Evolutionary conservation across 1,140 invertebrate species (phyloP), one percentile per base, ranked within the genome.

Genomic region (Holotrichia oblita): DNA sequence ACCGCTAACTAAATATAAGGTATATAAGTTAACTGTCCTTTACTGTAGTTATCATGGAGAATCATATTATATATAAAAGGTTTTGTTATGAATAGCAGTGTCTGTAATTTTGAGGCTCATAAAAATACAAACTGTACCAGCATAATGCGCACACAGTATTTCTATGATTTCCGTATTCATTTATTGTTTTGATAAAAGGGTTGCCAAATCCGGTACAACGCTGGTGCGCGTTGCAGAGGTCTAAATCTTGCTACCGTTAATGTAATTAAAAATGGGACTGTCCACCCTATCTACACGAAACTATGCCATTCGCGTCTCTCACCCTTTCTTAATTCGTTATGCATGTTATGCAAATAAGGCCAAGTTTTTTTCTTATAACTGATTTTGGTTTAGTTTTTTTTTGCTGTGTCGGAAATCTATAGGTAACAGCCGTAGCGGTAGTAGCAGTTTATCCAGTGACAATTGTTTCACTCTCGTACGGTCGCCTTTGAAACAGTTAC

Each of bases 301-400:
- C 34, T 74, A 74, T 59, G 72, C 73, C 55, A 41, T 59, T 79
- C 78, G 79, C 61, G 61, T 69, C 22, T 61, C 59, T 69, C 61
- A 69, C 61, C 80, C 80, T 78, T 76, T 74, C 48, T 78, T 78
- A 78, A 81, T 81, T 81, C 80, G 80, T 64, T 79, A 81, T 81
- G 80, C 80, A 79, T 79, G 80, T 81, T 81, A 81, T 81, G 80
- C 80, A 81, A 81, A 81, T 81, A 59, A 81, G 73, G 73, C 78
- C 77, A 79, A 78, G 78, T 81, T 81, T 81, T 81, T 81, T 81
- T 79, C 77, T 76, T 79, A 81, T 81, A 81, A 79, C 80, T 78
- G 80, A 79, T 81, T 81, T 79, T 79, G 40, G 80, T 80, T 73
- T 77, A 34, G 74, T 79, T 81, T 79, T 81, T 81, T 69, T 69